Evolutionary conservation across 2,113 vertebrate species (phyloP).

Genomic region (Ellobius talpinus): DNA sequence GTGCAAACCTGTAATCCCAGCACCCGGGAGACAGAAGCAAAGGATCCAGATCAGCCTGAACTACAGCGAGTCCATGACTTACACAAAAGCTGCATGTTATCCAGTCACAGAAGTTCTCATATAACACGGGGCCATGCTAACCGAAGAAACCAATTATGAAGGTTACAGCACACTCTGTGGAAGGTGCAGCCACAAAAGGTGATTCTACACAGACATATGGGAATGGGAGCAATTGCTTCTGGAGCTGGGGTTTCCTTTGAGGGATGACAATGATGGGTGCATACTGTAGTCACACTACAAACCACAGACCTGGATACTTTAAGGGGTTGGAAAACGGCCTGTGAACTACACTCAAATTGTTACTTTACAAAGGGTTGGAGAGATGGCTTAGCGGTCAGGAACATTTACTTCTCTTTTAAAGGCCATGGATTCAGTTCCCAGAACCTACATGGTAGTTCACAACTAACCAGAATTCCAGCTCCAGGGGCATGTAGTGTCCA

Average conservation of each 20-base stretch:
- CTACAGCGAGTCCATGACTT: not conserved
- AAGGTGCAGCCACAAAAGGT: not conserved
- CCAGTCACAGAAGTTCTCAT: not conserved
- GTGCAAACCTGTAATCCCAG: no score
- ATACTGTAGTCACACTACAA: not conserved
- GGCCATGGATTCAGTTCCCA: not conserved
- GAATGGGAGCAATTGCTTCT: not conserved
- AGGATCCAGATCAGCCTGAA: no score
- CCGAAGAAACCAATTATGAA: not conserved
- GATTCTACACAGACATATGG: not conserved
- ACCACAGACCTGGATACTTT: not conserved
- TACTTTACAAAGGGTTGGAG: not conserved
- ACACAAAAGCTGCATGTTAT: not conserved
- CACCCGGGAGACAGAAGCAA: no score
- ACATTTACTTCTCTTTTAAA: not conserved
- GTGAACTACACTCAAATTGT: not conserved
- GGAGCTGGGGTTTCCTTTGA: not conserved
- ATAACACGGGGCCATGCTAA: not conserved
- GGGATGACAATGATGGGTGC: not conserved
- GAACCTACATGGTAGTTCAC: not conserved
- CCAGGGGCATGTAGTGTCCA: not conserved
- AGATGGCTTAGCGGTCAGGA: not conserved
- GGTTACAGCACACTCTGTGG: not conserved
- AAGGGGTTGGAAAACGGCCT: not conserved
- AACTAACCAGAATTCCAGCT: not conserved